Percentiles rank a stretch among this genome's conserved stretches.
Evolutionary conservation across 1,140 invertebrate species (phyloP).

Genomic region (Drosophila arizonae): DNA sequence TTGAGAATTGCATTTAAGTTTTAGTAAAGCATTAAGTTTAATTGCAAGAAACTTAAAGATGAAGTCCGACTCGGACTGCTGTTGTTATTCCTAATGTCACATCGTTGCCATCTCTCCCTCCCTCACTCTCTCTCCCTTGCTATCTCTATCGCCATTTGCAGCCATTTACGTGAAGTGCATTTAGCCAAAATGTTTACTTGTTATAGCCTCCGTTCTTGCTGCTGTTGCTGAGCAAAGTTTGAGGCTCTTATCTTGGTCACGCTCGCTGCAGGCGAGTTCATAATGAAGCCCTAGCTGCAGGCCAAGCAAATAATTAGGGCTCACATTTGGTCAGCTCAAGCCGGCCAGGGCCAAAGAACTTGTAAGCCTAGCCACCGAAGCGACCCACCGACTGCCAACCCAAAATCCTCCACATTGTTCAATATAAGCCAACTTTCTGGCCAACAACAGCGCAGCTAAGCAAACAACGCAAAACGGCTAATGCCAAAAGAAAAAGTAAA

Average conservation of each 20-base stretch:
- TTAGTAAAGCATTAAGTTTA: not conserved
- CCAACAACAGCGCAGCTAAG: constrained; percentile 4
- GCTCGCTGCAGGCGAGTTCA: constrained; percentile 24
- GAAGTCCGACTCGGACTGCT: constrained; percentile 18
- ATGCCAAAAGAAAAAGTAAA: not conserved
- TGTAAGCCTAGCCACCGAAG: not conserved
- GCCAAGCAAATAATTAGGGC: constrained; percentile 41
- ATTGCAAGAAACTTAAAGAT: constrained; percentile 14
- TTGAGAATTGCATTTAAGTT: constrained; percentile 10
- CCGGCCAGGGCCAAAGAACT: constrained; percentile 2
- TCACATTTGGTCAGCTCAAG: constrained; percentile 34
- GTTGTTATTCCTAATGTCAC: constrained; percentile 19
- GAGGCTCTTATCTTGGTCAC: constrained; percentile 37
- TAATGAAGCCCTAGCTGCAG: constrained; percentile 35
- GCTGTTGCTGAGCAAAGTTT: constrained; percentile 21
- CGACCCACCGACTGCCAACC: not conserved
- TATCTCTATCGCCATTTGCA: constrained; percentile 1
- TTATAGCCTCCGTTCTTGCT: not conserved
- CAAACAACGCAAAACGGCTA: constrained; percentile 10
- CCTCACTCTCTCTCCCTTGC: not conserved
- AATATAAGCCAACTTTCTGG: constrained; percentile 22
- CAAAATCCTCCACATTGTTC: not conserved
- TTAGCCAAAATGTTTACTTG: constrained; percentile 22
- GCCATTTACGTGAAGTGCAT: constrained; percentile 31
- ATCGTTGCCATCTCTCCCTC: not conserved